Evolutionary conservation across 2,113 vertebrate genomes (phyloP).

Genomic region (Oryzias melastigma): DNA sequence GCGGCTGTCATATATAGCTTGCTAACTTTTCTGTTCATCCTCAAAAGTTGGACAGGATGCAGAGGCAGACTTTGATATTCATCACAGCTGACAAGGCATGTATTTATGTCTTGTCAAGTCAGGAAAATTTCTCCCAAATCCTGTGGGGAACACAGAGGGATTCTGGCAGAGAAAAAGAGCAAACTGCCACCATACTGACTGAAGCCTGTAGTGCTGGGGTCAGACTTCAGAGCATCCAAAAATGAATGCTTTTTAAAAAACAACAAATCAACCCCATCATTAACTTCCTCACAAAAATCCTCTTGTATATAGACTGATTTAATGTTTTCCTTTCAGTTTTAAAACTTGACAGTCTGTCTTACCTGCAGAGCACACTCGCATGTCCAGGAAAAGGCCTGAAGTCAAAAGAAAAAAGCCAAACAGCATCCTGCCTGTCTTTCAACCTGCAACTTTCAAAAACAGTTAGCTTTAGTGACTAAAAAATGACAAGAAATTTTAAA

Average conservation of each 20-base stretch:
- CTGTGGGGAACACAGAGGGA: conserved; percentile 43
- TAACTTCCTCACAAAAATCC: too few species aligned
- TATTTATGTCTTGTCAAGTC: conserved; percentile 56
- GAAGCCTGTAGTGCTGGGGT: conserved; percentile 40
- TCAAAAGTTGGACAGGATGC: conserved; percentile 68
- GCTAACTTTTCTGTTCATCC: conserved; percentile 51
- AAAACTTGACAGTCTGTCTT: conserved; percentile 24
- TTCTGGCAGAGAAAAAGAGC: conserved; percentile 45
- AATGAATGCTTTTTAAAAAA: not conserved
- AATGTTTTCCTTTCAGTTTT: not conserved
- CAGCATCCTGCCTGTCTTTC: conserved; percentile 28
- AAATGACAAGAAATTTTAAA: too few species aligned
- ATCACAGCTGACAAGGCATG: conserved; percentile 54
- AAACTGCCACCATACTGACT: conserved; percentile 33
- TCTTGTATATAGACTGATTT: not conserved
- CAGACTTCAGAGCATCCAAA: conserved; percentile 17
- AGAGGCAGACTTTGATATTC: conserved; percentile 59
- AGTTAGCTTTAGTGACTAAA: not conserved
- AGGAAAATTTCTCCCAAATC: conserved; percentile 40
- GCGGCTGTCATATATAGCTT: conserved; percentile 53
- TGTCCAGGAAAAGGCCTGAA: conserved; percentile 41
- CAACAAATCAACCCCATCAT: too few species aligned
- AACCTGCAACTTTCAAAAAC: conserved; percentile 31
- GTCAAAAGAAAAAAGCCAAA: conserved; percentile 41
- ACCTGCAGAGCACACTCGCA: conserved; percentile 62